These are phyloP conservation scores for Euplexia lucipara DNA, from an alignment of 2,888 invertebrate genomes.

Conservation along the genomic window DNA sequence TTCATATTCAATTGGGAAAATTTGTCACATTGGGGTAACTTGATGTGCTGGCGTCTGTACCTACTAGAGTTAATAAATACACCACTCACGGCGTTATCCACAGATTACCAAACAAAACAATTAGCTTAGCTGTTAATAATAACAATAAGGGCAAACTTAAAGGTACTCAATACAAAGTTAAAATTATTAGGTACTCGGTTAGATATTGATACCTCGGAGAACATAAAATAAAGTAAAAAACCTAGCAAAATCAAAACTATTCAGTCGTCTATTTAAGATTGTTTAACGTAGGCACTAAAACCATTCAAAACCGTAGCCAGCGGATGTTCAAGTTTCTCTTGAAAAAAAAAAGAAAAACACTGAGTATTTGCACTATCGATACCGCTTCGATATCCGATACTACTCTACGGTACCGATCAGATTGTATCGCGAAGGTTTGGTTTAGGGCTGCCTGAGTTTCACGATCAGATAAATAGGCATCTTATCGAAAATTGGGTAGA, in stretches of 20 bases:
- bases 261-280: not conserved
- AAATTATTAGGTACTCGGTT: no score
- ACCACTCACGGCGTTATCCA: no score
- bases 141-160: no score
- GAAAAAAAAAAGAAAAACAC: conserved; percentile 18
- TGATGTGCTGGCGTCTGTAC: no score
- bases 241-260: not conserved
- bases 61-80: no score
- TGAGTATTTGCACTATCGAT: conserved; percentile 35
- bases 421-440: conserved; percentile 46
- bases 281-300: not conserved
- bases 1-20: no score
- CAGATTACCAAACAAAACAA: no score
- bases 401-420: conserved; percentile 38
- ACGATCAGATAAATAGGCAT: conserved; percentile 29
- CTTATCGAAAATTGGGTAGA: not conserved
- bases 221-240: no score
- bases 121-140: no score
- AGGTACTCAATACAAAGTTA: no score
- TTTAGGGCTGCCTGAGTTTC: conserved; percentile 21
- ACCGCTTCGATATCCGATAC: conserved; percentile 34
- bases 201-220: no score
- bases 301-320: not conserved
- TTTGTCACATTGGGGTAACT: no score
- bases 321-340: conserved; percentile 9